A percentile compares a stretch with the other conserved stretches of the same genome.
These are phyloP conservation scores for Typhlichthys eigenmanni DNA, from an alignment of 2,797 vertebrate species.

Conservation along the genomic window DNA sequence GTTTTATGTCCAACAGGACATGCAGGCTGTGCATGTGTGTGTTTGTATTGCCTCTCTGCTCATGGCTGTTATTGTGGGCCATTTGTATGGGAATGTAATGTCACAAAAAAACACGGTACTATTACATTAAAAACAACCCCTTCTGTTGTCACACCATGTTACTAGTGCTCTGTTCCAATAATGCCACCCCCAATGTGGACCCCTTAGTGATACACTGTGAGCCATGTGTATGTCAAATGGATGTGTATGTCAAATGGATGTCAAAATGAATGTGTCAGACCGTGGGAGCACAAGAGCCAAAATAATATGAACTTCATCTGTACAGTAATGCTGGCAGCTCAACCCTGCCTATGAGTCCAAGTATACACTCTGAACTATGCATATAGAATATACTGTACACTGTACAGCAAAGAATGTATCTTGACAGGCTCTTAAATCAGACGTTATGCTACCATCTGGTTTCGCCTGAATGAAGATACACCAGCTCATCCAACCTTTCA, in stretches of 20 bases:
- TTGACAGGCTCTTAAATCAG: background rate
- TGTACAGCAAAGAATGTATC: background rate
- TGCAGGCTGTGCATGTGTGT: background rate
- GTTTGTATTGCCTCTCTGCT: background rate
- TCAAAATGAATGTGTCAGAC: conserved; percentile 22
- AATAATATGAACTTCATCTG: too few species aligned
- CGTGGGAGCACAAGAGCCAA: conserved; percentile 11
- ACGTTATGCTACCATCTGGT: background rate
- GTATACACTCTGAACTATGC: too few species aligned
- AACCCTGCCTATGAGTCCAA: too few species aligned
- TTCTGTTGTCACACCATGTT: conserved; percentile 43
- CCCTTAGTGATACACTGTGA: conserved; percentile 15
- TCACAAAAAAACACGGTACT: conserved; percentile 43
- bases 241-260: too few species aligned
- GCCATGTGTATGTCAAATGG: conserved; percentile 25
- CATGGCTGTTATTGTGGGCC: conserved; percentile 14
- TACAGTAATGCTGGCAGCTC: too few species aligned
- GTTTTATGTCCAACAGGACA: background rate
- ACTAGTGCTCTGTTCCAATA: conserved; percentile 15
- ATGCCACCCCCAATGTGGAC: conserved; percentile 34
- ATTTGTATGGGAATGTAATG: conserved; percentile 31
- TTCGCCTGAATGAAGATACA: background rate
- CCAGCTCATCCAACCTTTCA: background rate
- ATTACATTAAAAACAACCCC: conserved; percentile 37
- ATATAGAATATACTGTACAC: background rate